Conservation (phyloP, 2,797 vertebrate genomes). For the Stomatorhinus walkeri region DNA sequence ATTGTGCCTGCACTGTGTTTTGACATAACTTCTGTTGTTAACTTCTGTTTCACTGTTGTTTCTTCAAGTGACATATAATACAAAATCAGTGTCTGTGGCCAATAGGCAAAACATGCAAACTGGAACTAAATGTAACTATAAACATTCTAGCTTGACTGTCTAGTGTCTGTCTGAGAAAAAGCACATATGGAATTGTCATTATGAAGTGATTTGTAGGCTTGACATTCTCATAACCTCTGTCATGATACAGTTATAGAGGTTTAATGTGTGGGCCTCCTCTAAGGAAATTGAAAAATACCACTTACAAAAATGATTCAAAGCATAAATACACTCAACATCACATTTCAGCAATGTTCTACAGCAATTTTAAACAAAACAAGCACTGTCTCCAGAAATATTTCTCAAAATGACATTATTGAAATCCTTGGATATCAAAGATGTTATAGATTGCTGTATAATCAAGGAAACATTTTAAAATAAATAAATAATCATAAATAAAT, state of each 20-base stretch:
- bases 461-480: neutral
- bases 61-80: slow-evolving; percentile 5
- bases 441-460: neutral
- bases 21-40: neutral
- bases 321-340: slow-evolving; percentile 38
- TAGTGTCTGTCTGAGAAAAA: neutral
- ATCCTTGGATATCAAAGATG: neutral
- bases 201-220: slow-evolving; percentile 72
- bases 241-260: slow-evolving; percentile 66
- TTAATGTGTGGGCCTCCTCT: slow-evolving; percentile 40
- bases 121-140: slow-evolving; percentile 20
- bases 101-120: slow-evolving; percentile 34
- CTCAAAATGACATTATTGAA: neutral
- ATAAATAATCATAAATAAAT: neutral
- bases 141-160: slow-evolving; percentile 7
- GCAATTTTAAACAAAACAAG: neutral
- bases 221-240: slow-evolving; percentile 74
- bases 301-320: slow-evolving; percentile 57
- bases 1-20: neutral
- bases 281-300: slow-evolving; percentile 45
- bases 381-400: neutral
- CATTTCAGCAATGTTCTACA: neutral
- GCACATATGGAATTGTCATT: slow-evolving; percentile 71
- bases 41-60: neutral
- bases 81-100: slow-evolving; percentile 31